phyloP scores from a whole-genome alignment of 1,140 invertebrate genomes.

The Drosophila oshimai region DNA sequence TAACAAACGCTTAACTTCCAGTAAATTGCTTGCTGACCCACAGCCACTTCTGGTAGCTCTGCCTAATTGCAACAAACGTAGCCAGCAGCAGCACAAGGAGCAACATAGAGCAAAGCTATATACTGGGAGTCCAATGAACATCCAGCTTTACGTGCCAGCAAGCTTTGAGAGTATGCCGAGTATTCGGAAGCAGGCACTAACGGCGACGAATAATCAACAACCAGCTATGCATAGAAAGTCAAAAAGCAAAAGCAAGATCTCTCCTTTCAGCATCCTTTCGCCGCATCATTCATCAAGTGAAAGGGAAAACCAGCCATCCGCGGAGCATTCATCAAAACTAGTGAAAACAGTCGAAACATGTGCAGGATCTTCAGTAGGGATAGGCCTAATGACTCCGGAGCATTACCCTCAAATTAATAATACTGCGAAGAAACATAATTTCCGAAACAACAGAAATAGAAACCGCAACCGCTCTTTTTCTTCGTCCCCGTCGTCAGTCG shows the following conservation, averaged over 20 bases:
- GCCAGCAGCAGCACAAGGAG: neutral
- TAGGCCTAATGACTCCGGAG: neutral
- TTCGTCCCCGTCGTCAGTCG: neutral
- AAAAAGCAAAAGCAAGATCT: slow-evolving; percentile 55
- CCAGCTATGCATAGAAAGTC: slow-evolving; percentile 61
- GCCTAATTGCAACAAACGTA: neutral
- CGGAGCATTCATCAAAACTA: neutral
- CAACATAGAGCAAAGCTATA: neutral
- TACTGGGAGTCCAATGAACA: neutral
- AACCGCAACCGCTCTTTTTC: neutral
- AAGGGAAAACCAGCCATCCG: neutral
- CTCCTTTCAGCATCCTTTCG: neutral
- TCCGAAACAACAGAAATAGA: neutral
- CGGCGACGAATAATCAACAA: slow-evolving; percentile 10
- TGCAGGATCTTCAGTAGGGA: neutral
- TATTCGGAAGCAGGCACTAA: slow-evolving; percentile 13
- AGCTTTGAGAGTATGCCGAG: slow-evolving; percentile 28
- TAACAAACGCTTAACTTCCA: neutral
- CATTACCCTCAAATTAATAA: neutral
- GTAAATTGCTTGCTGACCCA: neutral
- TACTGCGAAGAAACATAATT: neutral
- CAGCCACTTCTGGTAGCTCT: neutral
- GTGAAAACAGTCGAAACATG: neutral
- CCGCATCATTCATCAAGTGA: neutral
- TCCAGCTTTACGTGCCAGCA: neutral